These are phyloP conservation scores for Equus quagga DNA, from an alignment of 2,113 vertebrate species.

Conservation along the genomic window DNA sequence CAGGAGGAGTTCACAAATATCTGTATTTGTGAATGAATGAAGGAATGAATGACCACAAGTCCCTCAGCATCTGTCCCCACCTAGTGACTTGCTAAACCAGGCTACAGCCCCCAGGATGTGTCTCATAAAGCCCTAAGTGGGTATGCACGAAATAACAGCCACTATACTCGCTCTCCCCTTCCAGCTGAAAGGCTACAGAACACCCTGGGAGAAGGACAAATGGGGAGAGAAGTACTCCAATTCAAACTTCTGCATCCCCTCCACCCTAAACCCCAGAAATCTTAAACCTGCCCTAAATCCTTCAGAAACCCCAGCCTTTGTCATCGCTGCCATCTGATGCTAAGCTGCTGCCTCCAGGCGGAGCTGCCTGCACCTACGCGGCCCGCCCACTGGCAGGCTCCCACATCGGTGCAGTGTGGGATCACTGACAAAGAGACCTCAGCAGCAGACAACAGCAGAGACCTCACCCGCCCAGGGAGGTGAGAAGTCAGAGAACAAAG, in stretches of 20 bases:
- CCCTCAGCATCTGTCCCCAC: background rate
- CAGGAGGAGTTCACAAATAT: fast-evolving
- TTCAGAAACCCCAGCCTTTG: background rate
- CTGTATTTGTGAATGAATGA: background rate
- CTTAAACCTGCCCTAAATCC: background rate
- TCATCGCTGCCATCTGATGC: fast-evolving
- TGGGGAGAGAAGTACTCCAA: fast-evolving
- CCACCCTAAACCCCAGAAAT: background rate
- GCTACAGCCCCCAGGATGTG: too few species aligned
- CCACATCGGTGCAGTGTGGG: background rate
- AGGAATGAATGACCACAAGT: fast-evolving
- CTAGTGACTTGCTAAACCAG: too few species aligned
- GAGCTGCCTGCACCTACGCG: background rate
- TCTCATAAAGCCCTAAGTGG: background rate
- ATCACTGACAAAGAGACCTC: background rate
- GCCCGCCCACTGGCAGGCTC: background rate
- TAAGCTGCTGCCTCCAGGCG: fast-evolving
- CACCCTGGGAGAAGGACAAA: background rate
- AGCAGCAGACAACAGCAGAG: background rate
- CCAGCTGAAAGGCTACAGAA: background rate
- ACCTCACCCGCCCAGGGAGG: background rate
- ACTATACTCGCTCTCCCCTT: fast-evolving
- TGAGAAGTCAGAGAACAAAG: background rate
- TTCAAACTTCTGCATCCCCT: fast-evolving
- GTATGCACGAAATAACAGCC: too few species aligned